Evolutionary conservation across 2,797 vertebrate species (phyloP).

Genomic region (Diplodus sargus): DNA sequence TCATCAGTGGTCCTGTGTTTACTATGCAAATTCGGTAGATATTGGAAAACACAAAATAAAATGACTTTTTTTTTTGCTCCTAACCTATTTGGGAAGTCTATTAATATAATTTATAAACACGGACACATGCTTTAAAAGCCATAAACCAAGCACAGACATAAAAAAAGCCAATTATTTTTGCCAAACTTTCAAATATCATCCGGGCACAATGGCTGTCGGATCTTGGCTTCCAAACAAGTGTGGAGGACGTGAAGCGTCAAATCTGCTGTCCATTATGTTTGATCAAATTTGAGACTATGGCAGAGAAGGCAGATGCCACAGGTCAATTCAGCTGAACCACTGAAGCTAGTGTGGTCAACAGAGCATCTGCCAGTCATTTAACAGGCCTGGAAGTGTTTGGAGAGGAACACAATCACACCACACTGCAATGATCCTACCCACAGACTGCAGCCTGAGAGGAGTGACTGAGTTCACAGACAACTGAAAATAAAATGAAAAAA

Average conservation of each 20-base stretch:
- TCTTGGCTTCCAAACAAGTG: constrained; percentile 62
- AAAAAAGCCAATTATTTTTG: constrained; percentile 26
- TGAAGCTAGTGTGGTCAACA: constrained; percentile 66
- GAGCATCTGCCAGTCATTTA: constrained; percentile 79
- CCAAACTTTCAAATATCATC: constrained; percentile 68
- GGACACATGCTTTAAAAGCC: constrained; percentile 15
- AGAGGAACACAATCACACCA: constrained; percentile 49
- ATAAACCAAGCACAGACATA: constrained; percentile 7
- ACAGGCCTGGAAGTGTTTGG: constrained; percentile 63
- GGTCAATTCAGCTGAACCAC: constrained; percentile 63
- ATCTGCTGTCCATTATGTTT: constrained; percentile 74
- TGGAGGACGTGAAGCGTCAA: constrained; percentile 59
- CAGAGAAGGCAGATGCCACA: constrained; percentile 64
- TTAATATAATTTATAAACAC: constrained; percentile 19
- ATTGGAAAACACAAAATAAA: constrained; percentile 34
- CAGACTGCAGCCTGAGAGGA: constrained; percentile 60
- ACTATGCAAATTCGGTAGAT: constrained; percentile 54
- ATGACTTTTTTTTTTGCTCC: not conserved
- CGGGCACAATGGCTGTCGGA: constrained; percentile 49
- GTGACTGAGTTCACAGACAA: constrained; percentile 36
- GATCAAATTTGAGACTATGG: constrained; percentile 71
- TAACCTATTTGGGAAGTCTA: constrained; percentile 17
- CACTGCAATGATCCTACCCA: constrained; percentile 55
- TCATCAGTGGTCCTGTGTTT: constrained; percentile 45
- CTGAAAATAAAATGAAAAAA: constrained; percentile 20